Conservation (phyloP, 2,888 invertebrate genomes). For the Coleophora deauratella region DNA sequence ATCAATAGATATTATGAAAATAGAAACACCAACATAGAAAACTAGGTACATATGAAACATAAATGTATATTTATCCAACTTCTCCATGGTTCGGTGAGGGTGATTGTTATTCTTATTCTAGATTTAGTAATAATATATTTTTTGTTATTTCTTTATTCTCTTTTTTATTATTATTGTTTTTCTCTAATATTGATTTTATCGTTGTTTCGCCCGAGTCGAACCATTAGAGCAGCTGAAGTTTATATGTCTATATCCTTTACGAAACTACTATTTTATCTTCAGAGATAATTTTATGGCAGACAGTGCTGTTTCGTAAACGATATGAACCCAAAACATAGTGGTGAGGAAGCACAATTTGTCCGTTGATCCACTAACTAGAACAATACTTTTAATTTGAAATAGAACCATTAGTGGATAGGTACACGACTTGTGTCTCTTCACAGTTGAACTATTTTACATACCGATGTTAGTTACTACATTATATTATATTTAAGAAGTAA, state of each 20-base stretch:
- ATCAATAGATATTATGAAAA: conserved; percentile 61
- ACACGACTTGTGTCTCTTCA: conserved; percentile 41
- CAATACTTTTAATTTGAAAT: conserved; percentile 9
- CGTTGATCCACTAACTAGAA: conserved; percentile 9
- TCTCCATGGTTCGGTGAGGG: conserved; percentile 36
- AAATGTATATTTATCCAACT: conserved; percentile 40
- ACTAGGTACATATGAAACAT: conserved; percentile 52
- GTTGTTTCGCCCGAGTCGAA: conserved; percentile 42
- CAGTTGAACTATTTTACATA: conserved; percentile 66
- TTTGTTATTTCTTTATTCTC: conserved; percentile 59
- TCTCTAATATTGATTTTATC: conserved; percentile 23
- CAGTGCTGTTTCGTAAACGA: conserved; percentile 35
- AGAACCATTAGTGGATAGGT: too few relatives aligned
- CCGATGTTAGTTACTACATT: conserved; percentile 66
- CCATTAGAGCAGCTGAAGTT: conserved; percentile 27
- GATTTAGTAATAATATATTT: conserved; percentile 63
- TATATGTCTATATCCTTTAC: conserved; percentile 33
- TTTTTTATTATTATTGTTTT: conserved; percentile 31
- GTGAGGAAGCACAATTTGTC: conserved; percentile 38
- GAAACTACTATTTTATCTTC: conserved; percentile 26
- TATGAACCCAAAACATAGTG: conserved; percentile 28
- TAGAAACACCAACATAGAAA: conserved; percentile 71
- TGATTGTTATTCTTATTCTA: conserved; percentile 45
- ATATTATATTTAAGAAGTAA: conserved; percentile 45
- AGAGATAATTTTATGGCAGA: not conserved